phyloP scores from a whole-genome alignment of 2,113 vertebrate genomes.

The Misgurnus anguillicaudatus region DNA sequence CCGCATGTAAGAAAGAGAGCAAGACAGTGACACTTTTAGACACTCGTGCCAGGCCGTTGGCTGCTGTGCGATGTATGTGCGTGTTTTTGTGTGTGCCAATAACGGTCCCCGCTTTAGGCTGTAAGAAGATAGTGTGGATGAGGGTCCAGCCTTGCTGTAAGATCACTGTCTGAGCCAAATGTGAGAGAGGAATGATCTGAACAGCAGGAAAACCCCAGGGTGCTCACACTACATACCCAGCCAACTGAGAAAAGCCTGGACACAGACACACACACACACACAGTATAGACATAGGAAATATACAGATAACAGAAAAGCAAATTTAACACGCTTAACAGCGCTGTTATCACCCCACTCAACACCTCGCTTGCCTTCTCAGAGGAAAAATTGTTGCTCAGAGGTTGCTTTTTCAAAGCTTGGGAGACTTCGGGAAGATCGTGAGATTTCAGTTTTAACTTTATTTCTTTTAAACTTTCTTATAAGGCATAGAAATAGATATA shows the following conservation, averaged over 20 bases:
- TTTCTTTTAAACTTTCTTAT: no score
- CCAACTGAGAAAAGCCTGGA: conserved; percentile 20
- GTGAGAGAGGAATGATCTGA: conserved; percentile 43
- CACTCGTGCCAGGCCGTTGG: conserved; percentile 35
- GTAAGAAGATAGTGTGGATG: conserved; percentile 27
- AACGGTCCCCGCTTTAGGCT: conserved; percentile 4
- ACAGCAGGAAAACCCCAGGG: conserved; percentile 49
- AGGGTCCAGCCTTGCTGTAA: conserved; percentile 34
- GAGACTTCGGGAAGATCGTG: no score
- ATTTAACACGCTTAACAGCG: conserved; percentile 19
- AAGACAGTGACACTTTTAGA: conserved; percentile 24
- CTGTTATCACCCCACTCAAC: conserved; percentile 17
- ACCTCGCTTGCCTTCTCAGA: background rate
- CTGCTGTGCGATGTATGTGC: conserved; percentile 11
- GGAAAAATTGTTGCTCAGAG: no score
- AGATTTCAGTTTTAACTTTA: no score
- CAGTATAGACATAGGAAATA: conserved; percentile 8
- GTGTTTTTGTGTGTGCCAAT: conserved; percentile 28
- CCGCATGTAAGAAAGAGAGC: conserved; percentile 15
- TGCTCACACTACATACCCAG: conserved; percentile 31
- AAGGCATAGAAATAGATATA: no score
- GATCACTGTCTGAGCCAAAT: conserved; percentile 36
- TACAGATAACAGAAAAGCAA: conserved; percentile 4
- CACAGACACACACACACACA: conserved; percentile 29
- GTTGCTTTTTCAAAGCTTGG: background rate